Base-by-base conservation (phyloP, 2,797 vertebrate species). In the Siniperca obscura region DNA sequence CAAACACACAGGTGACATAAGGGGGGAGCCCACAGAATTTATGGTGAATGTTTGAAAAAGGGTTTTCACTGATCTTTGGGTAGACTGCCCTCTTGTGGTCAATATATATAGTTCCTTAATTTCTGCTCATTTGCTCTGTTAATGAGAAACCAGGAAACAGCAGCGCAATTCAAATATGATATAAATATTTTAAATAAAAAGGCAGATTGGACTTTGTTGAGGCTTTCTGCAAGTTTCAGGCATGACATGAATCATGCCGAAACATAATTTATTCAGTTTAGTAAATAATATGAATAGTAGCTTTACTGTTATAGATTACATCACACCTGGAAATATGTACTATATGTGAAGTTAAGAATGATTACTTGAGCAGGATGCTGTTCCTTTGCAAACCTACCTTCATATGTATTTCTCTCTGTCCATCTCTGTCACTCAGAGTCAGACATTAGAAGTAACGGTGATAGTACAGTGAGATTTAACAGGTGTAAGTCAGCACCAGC, bases 71-170 rank as follows among this genome's bases (percentile, higher is more conserved):
- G 65, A 21, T 30, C 76, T 84, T 83, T 71, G 88, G 55, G 44
- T 64, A 83, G 81, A 87, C 93, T 95, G 93, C 95, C 93, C 91
- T 93, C 95, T 94, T 66, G 92, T 93, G 95, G 92, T 52, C 38
- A 70, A 0, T 72, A 13, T 12, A 19, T 27, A 50, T 21, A 70
- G 0, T 6, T 73, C 19, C 3, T 14, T 44, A 1, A 36, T 44
- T 42, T 61, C 46, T 48, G 17, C 38, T 64, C 42, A n/a, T 44
- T 16, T 53, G 4, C 5, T 7, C 1, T 12, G n/a, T 12, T 30
- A 13, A 8, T 46, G 13, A 62, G 4, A 83, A 74, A 56, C 13
- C 38, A 56, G n/a, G 57, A 64, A 17, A 4, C 19, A 30, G 8
- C 22, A n/a, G 22, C 64, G 55, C 25, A n/a, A n/a, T n/a, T 13